phyloP scores from a whole-genome alignment of 2,113 vertebrate genomes.

The Glaucomys volans region DNA sequence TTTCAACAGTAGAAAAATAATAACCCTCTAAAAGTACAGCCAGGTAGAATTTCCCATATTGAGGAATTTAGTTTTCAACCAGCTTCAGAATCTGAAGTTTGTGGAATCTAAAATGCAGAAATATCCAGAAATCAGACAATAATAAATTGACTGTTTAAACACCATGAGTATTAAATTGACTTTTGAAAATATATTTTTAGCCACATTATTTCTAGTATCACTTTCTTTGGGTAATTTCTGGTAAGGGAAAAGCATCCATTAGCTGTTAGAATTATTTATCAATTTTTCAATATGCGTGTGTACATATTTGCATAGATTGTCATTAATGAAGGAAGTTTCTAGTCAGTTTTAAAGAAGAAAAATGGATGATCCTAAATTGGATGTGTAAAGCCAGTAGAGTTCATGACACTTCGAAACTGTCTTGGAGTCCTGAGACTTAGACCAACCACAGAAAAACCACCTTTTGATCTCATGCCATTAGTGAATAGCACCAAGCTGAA shows the following conservation, averaged over 20 bases:
- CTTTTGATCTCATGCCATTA: neutral
- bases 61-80: conserved; percentile 74
- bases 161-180: conserved; percentile 67
- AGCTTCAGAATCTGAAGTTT: conserved; percentile 76
- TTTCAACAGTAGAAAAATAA: conserved; percentile 73
- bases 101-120: conserved; percentile 70
- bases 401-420: neutral
- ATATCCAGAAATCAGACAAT: conserved; percentile 60
- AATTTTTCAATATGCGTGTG: conserved; percentile 20
- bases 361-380: neutral
- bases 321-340: conserved; percentile 44
- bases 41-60: conserved; percentile 78
- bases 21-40: conserved; percentile 68
- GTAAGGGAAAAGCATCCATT: conserved; percentile 43
- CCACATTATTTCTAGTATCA: conserved; percentile 57
- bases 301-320: neutral
- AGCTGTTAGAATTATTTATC: conserved; percentile 54
- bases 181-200: conserved; percentile 66
- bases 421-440: neutral
- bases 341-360: conserved; percentile 42
- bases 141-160: conserved; percentile 67
- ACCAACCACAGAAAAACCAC: conserved; percentile 25
- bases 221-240: conserved; percentile 67
- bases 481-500: conserved; percentile 43
- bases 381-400: neutral